These are phyloP conservation scores for Cataglyphis albicans DNA, from an alignment of 2,888 invertebrate species.

Conservation along the genomic window DNA sequence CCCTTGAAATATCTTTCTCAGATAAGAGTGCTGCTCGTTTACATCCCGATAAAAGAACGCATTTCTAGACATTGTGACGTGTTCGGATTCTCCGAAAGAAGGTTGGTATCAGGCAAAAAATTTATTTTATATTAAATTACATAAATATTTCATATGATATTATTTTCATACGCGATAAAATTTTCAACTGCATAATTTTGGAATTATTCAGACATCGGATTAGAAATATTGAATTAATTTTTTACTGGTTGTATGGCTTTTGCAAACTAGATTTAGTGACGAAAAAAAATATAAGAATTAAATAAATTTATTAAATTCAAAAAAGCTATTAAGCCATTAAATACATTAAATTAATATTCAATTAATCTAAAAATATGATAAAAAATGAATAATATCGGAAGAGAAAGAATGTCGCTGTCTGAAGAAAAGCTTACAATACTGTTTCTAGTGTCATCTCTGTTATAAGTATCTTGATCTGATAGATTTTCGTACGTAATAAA, in stretches of 20 bases:
- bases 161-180: not conserved
- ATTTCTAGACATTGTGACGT: not conserved
- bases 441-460: not conserved
- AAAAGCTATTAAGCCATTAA: not conserved
- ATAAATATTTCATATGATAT: not conserved
- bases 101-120: not conserved
- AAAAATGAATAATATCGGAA: not conserved
- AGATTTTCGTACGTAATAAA: not conserved
- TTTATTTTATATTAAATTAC: not conserved
- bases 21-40: not conserved
- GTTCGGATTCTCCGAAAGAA: not conserved
- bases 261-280: not conserved
- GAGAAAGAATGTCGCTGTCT: not conserved
- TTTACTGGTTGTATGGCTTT: not conserved
- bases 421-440: not conserved
- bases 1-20: constrained; percentile 68
- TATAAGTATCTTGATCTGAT: not conserved
- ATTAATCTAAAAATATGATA: not conserved
- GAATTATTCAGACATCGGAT: not conserved
- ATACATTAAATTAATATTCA: constrained; percentile 4
- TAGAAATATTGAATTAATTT: not conserved
- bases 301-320: not conserved
- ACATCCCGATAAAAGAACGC: constrained; percentile 17
- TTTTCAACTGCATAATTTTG: not conserved
- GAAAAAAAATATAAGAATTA: not conserved